Evolutionary conservation across 2,888 invertebrate species (phyloP).

Genomic region (Minunthozetes semirufus): DNA sequence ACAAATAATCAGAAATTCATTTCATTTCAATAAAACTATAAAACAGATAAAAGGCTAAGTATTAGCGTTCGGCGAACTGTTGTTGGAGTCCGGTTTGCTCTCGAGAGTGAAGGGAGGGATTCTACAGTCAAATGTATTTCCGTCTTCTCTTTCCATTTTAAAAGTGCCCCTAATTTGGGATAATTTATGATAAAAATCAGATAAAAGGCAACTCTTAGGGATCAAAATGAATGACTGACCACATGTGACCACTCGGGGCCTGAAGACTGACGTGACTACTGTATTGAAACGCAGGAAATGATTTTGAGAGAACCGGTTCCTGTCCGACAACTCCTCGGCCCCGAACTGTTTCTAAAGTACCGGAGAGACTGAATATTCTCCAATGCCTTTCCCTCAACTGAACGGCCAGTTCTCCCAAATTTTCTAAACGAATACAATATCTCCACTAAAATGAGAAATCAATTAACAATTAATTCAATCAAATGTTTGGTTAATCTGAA

Average conservation of each 20-base stretch:
- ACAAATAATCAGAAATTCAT: neutral
- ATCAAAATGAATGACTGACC: slow-evolving; percentile 56
- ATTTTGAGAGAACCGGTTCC: slow-evolving; percentile 82
- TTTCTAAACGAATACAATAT: slow-evolving; percentile 93
- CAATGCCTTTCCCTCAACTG: slow-evolving; percentile 94
- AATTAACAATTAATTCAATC: neutral
- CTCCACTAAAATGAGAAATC: slow-evolving; percentile 66
- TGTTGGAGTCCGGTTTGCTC: slow-evolving; percentile 67
- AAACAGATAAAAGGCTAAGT: neutral
- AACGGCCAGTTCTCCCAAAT: slow-evolving; percentile 77
- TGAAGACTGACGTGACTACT: slow-evolving; percentile 94
- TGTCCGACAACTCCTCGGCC: slow-evolving; percentile 94
- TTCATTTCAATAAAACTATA: neutral
- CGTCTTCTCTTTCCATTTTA: slow-evolving; percentile 93
- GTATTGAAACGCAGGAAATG: slow-evolving; percentile 92
- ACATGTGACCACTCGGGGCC: slow-evolving; percentile 96
- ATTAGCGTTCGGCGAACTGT: neutral
- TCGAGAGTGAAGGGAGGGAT: slow-evolving; percentile 96
- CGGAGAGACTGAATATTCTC: slow-evolving; percentile 83
- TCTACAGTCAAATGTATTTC: slow-evolving; percentile 90
- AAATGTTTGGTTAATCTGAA: neutral
- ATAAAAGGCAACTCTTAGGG: neutral
- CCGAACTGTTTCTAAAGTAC: slow-evolving; percentile 79
- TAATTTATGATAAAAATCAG: too few relatives aligned
- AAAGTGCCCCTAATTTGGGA: slow-evolving; percentile 82